Base-by-base conservation (phyloP, 2,113 vertebrate genomes). In the Oryzias celebensis region DNA sequence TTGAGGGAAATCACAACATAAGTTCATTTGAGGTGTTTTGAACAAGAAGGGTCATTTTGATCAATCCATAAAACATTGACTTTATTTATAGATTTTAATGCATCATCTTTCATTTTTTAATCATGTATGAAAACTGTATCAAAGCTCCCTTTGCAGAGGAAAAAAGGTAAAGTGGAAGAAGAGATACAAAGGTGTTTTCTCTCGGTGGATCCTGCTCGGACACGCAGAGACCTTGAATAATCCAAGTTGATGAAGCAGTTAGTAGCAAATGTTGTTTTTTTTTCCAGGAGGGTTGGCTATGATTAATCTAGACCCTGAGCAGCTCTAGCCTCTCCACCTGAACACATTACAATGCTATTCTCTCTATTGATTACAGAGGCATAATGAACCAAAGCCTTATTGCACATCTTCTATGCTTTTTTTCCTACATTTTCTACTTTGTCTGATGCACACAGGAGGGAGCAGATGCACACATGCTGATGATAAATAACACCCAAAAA, bases 171-270 rank as follows among this genome's bases (percentile, higher is more conserved):
- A 52, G 24, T 23, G 1, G 73, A 23, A 4, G 47, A 54, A 14
- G 1, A 0, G 61, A 28, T 7, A 1, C 49, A 57, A 56, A 51
- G 17, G 48, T 58, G 5, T 62, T 76, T 71, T 74, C 71, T 80
- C 60, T 75, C 61, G 51, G 20, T 12, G 0, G 53, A 1, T 8
- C 44, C 42, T 31, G 13, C 75, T 54, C 74, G 68, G 83, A 77
- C 71, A 62, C 26, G 3, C 52, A 0, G 52, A 75, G 75, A 81
- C 81, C 85, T 78, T 75, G 59, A 82, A 83, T 83, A 87, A 87
- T 89, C 45, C 41, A 56, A 84, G 80, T 57, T 87, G 81, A 90
- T 88, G 86, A 88, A 79, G 68, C 83, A 60, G 69, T 87, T 82
- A 73, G 58, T 54, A 3, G 66, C 47, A 47, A 77, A 75, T 64